Percentiles rank a stretch among this genome's conserved stretches.
These are phyloP conservation scores for Anthophora plumipes DNA, from an alignment of 2,888 invertebrate species.

Conservation along the genomic window DNA sequence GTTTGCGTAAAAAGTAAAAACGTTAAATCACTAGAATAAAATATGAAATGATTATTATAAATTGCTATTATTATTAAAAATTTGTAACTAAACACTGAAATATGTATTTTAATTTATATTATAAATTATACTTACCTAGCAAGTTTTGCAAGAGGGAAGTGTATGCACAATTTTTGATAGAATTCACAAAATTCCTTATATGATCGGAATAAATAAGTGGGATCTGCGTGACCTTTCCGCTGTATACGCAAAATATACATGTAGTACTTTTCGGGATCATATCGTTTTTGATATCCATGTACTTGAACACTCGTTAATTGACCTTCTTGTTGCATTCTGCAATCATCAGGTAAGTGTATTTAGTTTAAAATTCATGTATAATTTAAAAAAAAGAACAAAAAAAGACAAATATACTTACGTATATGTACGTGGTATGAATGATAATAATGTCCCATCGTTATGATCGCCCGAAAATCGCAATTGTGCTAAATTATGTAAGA, in stretches of 20 bases:
- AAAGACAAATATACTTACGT: constrained; percentile 88
- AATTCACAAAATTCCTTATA: constrained; percentile 99
- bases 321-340: constrained; percentile 95
- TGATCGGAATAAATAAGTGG: constrained; percentile 95
- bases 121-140: constrained; percentile 89
- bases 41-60: constrained; percentile 1
- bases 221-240: constrained; percentile 93
- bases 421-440: constrained; percentile 97
- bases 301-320: constrained; percentile 94
- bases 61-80: not conserved
- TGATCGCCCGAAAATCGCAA: constrained; percentile 96
- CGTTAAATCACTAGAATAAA: not conserved
- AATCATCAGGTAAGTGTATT: constrained; percentile 46
- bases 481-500: constrained; percentile 98
- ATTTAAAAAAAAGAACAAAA: not conserved
- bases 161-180: constrained; percentile 95
- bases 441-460: constrained; percentile 91
- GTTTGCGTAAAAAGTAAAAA: not conserved
- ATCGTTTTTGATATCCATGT: constrained; percentile 96
- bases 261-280: constrained; percentile 98
- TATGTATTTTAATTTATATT: not conserved
- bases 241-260: constrained; percentile 95
- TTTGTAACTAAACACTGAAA: not conserved
- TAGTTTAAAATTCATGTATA: not conserved
- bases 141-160: constrained; percentile 96